phyloP scores from a whole-genome alignment of 2,888 invertebrate species.

The Oligia latruncula region DNA sequence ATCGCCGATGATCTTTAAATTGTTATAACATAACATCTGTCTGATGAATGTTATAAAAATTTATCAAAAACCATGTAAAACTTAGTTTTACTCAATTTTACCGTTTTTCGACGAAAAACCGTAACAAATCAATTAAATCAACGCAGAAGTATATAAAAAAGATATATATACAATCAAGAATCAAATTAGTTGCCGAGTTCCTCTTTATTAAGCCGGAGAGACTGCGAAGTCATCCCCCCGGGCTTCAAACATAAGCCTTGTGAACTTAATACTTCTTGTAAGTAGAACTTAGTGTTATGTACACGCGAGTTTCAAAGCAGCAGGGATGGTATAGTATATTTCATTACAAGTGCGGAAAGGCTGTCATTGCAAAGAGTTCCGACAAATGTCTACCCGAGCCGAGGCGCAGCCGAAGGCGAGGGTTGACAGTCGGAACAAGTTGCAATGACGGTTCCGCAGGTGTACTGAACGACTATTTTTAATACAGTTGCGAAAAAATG shows the following conservation, averaged over 20 bases:
- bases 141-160: not conserved
- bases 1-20: not conserved
- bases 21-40: not conserved
- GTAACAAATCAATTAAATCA: conserved; percentile 4
- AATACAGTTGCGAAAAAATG: too few relatives aligned
- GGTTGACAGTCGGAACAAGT: too few relatives aligned
- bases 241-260: conserved; percentile 35
- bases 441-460: too few relatives aligned
- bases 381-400: too few relatives aligned
- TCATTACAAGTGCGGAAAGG: too few relatives aligned
- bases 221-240: conserved; percentile 31
- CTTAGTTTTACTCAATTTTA: not conserved
- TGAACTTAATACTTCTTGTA: conserved; percentile 53
- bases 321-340: not conserved
- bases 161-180: conserved; percentile 2
- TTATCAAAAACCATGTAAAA: not conserved
- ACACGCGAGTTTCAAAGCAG: conserved; percentile 17
- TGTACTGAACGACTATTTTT: too few relatives aligned
- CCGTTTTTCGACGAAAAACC: not conserved
- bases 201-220: conserved; percentile 40
- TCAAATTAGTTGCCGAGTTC: conserved; percentile 27
- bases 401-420: too few relatives aligned
- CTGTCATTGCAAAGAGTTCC: too few relatives aligned
- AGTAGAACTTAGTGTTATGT: conserved; percentile 39
- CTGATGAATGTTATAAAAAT: not conserved